A percentile compares a stretch with the other conserved stretches of the same genome.
Evolutionary conservation across 2,113 vertebrate species (phyloP).

Genomic region (Nothoprocta pentlandii): DNA sequence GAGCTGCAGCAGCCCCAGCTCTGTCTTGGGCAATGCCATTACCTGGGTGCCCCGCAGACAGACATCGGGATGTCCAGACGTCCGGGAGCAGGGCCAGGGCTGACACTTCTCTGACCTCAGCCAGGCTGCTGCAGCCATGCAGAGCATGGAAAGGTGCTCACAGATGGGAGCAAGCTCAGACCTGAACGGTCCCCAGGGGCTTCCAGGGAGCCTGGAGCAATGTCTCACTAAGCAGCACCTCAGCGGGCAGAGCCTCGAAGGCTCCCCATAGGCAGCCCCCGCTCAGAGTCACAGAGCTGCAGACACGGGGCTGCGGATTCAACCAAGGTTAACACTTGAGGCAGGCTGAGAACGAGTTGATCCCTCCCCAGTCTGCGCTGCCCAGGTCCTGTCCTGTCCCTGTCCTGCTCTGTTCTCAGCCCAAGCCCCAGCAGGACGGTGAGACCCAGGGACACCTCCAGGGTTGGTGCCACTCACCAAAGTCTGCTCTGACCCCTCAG

Average conservation of each 20-base stretch:
- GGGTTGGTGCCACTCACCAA: not conserved
- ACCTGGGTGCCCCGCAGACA: rapidly evolving
- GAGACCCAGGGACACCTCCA: rapidly evolving
- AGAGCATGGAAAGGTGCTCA: rapidly evolving
- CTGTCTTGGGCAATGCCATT: not conserved
- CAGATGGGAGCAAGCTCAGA: not conserved
- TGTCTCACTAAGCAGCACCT: not conserved
- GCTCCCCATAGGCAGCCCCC: not conserved
- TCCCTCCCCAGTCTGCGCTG: too few species aligned
- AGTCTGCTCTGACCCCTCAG: not conserved
- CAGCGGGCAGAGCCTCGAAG: not conserved
- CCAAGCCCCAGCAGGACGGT: rapidly evolving
- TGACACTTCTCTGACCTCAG: not conserved
- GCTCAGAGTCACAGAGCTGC: rapidly evolving
- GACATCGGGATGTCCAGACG: rapidly evolving
- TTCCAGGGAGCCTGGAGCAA: not conserved
- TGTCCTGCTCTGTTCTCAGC: not conserved
- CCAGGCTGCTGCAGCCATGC: not conserved
- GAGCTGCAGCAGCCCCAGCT: too few species aligned
- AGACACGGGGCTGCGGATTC: too few species aligned
- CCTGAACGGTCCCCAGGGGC: not conserved
- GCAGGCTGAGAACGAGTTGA: rapidly evolving
- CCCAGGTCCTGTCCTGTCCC: not conserved
- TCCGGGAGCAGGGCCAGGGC: rapidly evolving
- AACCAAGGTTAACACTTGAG: not conserved